Base-by-base conservation (phyloP, 1,140 invertebrate genomes). In the Cotesia chilonis region DNA sequence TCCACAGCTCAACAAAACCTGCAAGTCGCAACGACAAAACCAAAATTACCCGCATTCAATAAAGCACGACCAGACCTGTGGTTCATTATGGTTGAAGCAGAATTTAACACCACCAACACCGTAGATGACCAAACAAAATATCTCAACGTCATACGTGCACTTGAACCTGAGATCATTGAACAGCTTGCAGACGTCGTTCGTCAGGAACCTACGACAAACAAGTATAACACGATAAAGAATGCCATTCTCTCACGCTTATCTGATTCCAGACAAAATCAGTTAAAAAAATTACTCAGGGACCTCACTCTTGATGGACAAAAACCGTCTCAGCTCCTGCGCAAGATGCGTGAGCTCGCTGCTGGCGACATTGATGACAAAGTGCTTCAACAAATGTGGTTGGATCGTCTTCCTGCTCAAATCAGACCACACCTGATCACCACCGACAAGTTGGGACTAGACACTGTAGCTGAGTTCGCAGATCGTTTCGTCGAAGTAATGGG, bases 291-390 rank as follows among this genome's bases (percentile, higher is more conserved):
- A 14, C 55, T 82, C 1, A 66, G 68, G 5, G 76, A 76, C 0
- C 47, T 81, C 4, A 74, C 77, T 28, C 63, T 81, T 4, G 77
- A 74, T 1, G 74, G 78, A 64, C 72, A 77, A 59, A 74, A 74
- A 12, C 79, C 75, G 20, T 74, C 79, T 0, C 77, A 81, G 52
- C 71, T 83, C 10, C 54, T 83, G 14, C 38, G 75, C 2, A 60
- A 77, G 12, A 78, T 81, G 74, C 14, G 57, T 3, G 59, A 70
- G 4, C 61, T 80, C 20, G 78, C 77, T 0, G 70, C 51, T 4
- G 61, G n/a, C 4, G 59, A 52, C 0, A 52, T 75, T 0, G 7
- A 36, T 0, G 79, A 79, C 35, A 67, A 72, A 1, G 68, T 78
- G 1, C 41, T 80, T 7, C 55, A 61, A 7, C 69, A 72, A 4